Conservation (phyloP, 2,113 vertebrate genomes). For the Verasper variegatus region DNA sequence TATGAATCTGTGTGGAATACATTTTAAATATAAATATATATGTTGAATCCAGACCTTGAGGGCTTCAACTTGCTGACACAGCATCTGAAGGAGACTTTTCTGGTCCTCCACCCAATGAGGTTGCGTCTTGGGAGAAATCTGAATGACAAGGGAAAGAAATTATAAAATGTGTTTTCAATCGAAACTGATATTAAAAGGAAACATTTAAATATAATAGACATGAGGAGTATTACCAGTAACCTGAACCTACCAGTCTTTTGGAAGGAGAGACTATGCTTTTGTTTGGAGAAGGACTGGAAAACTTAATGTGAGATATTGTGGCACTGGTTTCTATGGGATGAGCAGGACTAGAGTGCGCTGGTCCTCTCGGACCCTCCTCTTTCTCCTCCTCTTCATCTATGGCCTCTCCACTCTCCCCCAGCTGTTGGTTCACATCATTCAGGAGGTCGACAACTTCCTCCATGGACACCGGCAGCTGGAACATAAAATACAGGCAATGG, state of each 20-base stretch:
- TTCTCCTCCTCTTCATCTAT: slow-evolving; percentile 74
- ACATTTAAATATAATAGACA: neutral
- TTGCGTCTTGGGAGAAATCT: slow-evolving; percentile 94
- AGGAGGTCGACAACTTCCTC: slow-evolving; percentile 92
- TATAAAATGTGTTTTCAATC: no score
- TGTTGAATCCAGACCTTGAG: slow-evolving; percentile 87
- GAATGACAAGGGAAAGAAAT: slow-evolving; percentile 4
- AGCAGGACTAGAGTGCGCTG: slow-evolving; percentile 80
- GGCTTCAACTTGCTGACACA: slow-evolving; percentile 95
- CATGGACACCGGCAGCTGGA: slow-evolving; percentile 90
- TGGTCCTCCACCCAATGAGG: slow-evolving; percentile 97
- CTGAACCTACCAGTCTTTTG: slow-evolving; percentile 87
- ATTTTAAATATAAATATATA: no score
- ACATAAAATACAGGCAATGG: slow-evolving; percentile 18
- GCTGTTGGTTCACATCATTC: slow-evolving; percentile 90
- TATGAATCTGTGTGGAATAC: no score
- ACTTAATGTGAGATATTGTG: slow-evolving; percentile 83
- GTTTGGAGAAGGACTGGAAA: slow-evolving; percentile 88
- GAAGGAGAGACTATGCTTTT: slow-evolving; percentile 88
- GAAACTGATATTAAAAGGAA: neutral
- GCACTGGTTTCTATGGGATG: slow-evolving; percentile 74
- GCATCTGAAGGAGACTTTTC: slow-evolving; percentile 91
- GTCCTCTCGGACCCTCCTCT: slow-evolving; percentile 43
- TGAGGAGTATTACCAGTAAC: neutral
- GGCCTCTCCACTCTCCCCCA: slow-evolving; percentile 85